Evolutionary conservation across 2,113 vertebrate genomes (phyloP), one percentile per base, ranked within the genome.

Genomic region (Dipodomys spectabilis): DNA sequence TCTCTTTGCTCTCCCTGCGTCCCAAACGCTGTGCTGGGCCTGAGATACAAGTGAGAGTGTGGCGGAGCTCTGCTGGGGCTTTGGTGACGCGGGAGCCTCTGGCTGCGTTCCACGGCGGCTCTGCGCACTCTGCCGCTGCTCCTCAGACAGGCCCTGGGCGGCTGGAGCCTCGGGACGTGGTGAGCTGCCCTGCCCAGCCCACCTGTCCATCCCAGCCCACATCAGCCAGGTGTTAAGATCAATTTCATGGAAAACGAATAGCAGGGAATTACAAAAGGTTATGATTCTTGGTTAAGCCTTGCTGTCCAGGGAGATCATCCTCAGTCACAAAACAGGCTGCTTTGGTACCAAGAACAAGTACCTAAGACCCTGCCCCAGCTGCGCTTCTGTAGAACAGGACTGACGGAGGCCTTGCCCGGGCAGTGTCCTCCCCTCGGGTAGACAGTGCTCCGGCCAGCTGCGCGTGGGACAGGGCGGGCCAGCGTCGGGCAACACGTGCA

Each of bases 381-480:
- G 49, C 10, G 9, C 8, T 49, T 49, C 49, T 49, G 49, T 9
- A 49, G 8, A 9, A 49, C 49, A 49, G 12, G 8, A 2, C 39
- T 39, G 39, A 39, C 39, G 39, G 39, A 39, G 39, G 39, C 5
- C 39, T 0, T 0, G 28, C 8, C 27, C 20, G 28, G 2, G 0
- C 3, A 2, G 23, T 7, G 13, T 9, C 10, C 6, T 39, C 44
- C 8, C 0, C 5, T 22, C 11, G 0, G 64, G n/a, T 7, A 13
- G 65, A 27, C 10, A 16, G 12, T 6, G 15, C 19, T n/a, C 67
- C 4, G 6, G 19, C 1, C 1, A 1, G 16, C 1, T 4, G 7
- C 1, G 16, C 3, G 0, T 0, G 0, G 0, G 1, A 71, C 0
- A 0, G 1, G 65, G 62, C 30, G 4, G 8, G 16, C 5, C 2